Base-by-base conservation (phyloP, 2,797 vertebrate genomes). In the Todus mexicanus region DNA sequence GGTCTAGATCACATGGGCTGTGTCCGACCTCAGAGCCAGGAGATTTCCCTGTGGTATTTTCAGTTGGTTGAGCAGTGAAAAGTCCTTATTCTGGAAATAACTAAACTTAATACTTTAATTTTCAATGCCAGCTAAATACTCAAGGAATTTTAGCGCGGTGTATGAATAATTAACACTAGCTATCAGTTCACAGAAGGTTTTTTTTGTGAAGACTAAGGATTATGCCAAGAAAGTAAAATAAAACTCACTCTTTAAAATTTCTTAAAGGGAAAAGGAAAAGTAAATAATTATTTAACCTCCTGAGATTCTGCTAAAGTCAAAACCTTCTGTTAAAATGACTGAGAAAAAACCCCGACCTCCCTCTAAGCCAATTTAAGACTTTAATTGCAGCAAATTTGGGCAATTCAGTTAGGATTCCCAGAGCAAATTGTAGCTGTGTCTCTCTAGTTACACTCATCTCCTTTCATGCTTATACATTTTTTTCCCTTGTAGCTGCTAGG, bases 111-210 rank as follows among this genome's bases (percentile, higher is more conserved):
- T 40, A 4, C 53, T 84, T 74, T 29, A 54, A 17, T 79, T 93
- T 89, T 81, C 80, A 50, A 2, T 64, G 50, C 60, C 27, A 33
- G 64, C 61, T 90, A 51, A 87, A 74, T 80, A 60, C 64, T 57
- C 3, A 1, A 82, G 72, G 71, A 73, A 40, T 93, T 90, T 71
- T 48, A 74, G 42, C 50, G 12, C 13, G 20, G 16, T 43, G 27
- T 68, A 56, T 94, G 83, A 91, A 78, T 90, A 92, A 93, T 89
- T 94, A 94, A 77, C 81, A 73, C 9, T 18, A 70, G 57, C 42
- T 72, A 23, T 78, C 20, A 40, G 48, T 84, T 92, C 74, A 40
- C 20, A 61, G 60, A n/a, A 61, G 33, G n/a, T n/a, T 82, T 87
- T 43, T 87, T 38, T 77, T 51, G 59, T 40, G 70, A 77, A 75